Base-by-base conservation (phyloP, 2,888 invertebrate genomes). In the Pelosia muscerda region DNA sequence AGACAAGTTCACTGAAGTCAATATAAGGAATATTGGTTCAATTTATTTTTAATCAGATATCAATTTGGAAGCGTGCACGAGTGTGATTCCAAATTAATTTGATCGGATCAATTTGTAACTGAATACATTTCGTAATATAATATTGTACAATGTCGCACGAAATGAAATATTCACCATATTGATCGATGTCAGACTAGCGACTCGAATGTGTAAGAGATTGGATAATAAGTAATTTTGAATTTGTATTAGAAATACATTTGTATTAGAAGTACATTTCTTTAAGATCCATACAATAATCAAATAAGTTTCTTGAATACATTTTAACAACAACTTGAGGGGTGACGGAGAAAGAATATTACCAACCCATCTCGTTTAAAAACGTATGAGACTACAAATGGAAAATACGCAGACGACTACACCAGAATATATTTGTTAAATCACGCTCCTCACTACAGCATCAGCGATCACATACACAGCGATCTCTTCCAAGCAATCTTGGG, bases 31-130 rank as follows among this genome's bases (percentile, higher is more conserved):
- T 55, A 61, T 57, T n/a, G 42, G 28, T 62, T 22, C 62, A 58
- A 69, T 65, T 55, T 49, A 69, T 55, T 68, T 56, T 58, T 65
- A 61, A 64, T 58, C 57, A 53, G 54, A 65, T 65, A 57, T 28
- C 58, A 62, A 65, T 69, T 61, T 64, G 60, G 28, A 58, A 38
- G 49, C 55, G 60, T 60, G 31, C 42, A 28, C 63, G 60, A 55
- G 63, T 59, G 59, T 49, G 64, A 68, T 42, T n/a, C 53, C 34
- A 57, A 61, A 56, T 49, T 62, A 54, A 58, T 69, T 69, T 53
- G 15, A 62, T 65, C 38, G 19, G n/a, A 65, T 61, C 62, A 38
- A 62, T 69, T 54, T 62, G 8, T 28, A 28, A 26, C 11, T 22
- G 9, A 9, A 49, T 6, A 31, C 49, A 10, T 13, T 57, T 64